These are phyloP conservation scores for Montifringilla adamsi DNA, from an alignment of 2,113 vertebrate genomes.

Conservation along the genomic window DNA sequence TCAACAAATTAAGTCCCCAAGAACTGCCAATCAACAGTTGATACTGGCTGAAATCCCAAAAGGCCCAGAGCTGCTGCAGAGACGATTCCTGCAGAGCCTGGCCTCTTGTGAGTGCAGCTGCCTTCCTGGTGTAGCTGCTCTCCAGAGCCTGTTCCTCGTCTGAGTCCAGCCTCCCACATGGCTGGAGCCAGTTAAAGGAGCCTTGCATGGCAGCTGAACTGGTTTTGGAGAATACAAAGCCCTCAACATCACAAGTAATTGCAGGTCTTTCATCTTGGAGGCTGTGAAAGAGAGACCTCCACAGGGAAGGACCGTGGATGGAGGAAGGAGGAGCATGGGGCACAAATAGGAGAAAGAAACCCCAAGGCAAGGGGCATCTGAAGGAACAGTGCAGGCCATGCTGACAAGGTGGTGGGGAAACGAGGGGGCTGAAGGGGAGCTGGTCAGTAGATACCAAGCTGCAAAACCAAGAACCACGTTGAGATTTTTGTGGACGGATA, in stretches of 20 bases:
- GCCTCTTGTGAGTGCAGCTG: background rate
- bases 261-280: background rate
- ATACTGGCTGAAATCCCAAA: slow-evolving; percentile 9
- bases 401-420: background rate
- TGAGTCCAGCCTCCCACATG: background rate
- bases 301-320: background rate
- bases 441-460: background rate
- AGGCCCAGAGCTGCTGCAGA: background rate
- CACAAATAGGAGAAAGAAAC: background rate
- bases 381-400: background rate
- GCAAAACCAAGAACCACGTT: background rate
- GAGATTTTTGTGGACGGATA: background rate
- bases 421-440: accelerated
- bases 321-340: accelerated
- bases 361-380: background rate
- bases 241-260: background rate
- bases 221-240: background rate
- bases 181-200: background rate
- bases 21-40: slow-evolving; percentile 44
- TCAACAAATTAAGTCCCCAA: slow-evolving; percentile 30
- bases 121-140: background rate
- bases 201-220: background rate
- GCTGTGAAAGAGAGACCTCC: background rate
- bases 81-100: background rate
- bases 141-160: background rate